phyloP scores from a whole-genome alignment of 1,140 invertebrate genomes.

The Scaptomyza montana region DNA sequence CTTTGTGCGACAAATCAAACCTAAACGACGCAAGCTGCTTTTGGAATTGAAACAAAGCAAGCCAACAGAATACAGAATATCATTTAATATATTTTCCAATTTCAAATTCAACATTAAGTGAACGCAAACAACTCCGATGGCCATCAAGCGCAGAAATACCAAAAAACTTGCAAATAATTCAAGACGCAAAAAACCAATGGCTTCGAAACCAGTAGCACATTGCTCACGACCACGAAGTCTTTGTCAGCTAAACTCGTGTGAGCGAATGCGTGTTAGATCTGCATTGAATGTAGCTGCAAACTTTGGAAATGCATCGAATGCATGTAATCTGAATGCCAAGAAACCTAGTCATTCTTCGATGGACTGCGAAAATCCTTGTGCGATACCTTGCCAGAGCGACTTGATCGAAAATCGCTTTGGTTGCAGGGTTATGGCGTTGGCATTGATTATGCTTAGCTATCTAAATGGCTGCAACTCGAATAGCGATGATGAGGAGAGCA shows the following conservation, averaged over 20 bases:
- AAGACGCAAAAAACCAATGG: neutral
- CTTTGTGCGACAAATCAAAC: conserved; percentile 30
- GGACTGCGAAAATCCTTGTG: neutral
- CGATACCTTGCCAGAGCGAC: neutral
- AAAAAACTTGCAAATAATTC: neutral
- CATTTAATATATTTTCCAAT: conserved; percentile 10
- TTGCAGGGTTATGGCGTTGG: neutral
- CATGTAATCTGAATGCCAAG: neutral
- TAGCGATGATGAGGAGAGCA: neutral
- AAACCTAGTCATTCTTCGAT: neutral
- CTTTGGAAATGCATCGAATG: neutral
- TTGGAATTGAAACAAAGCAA: conserved; percentile 34
- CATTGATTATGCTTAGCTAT: neutral
- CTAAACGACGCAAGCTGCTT: conserved; percentile 20
- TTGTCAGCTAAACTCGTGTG: neutral
- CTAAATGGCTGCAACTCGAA: neutral
- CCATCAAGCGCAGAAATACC: neutral
- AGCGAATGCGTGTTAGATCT: conserved; percentile 7
- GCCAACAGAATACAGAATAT: conserved; percentile 1
- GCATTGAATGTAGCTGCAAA: conserved; percentile 25
- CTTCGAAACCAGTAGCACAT: neutral
- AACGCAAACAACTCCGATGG: conserved; percentile 14
- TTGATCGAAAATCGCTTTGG: neutral
- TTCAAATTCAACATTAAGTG: neutral
- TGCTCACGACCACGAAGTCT: neutral